Evolutionary conservation across 2,888 invertebrate species (phyloP).

Genomic region (Sinotaia quadrata): DNA sequence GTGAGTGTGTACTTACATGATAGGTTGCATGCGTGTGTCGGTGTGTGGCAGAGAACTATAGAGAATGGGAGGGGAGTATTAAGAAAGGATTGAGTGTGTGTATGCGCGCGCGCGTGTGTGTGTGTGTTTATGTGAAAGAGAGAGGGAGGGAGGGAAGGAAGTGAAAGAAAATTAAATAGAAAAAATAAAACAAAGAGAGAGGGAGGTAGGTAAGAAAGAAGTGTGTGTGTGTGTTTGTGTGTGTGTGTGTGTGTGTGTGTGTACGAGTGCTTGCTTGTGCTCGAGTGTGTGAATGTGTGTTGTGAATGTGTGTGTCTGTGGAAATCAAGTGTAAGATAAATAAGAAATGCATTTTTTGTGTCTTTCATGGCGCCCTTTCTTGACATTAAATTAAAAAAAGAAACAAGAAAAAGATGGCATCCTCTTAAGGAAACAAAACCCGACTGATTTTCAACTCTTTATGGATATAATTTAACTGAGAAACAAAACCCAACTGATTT

Average conservation of each 20-base stretch:
- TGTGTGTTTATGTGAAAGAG: constrained; percentile 1
- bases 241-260: constrained; percentile 13
- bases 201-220: neutral
- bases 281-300: neutral
- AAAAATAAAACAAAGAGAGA: neutral
- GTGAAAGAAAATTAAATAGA: no score
- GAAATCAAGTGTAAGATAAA: no score
- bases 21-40: neutral
- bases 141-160: no score
- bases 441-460: no score
- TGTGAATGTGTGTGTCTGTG: neutral
- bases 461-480: no score
- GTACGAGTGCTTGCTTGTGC: neutral
- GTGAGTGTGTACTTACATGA: neutral
- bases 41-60: neutral
- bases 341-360: no score
- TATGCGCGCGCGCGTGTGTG: neutral
- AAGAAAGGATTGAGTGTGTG: neutral
- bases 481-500: no score
- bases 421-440: no score
- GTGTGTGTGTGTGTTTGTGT: constrained; percentile 12
- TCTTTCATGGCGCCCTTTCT: no score
- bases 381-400: no score
- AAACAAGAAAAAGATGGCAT: no score
- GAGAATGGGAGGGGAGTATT: neutral